Percentiles rank a stretch among this genome's conserved stretches.
Conservation (phyloP, 2,113 vertebrate genomes). For the Phrynocephalus versicolor region DNA sequence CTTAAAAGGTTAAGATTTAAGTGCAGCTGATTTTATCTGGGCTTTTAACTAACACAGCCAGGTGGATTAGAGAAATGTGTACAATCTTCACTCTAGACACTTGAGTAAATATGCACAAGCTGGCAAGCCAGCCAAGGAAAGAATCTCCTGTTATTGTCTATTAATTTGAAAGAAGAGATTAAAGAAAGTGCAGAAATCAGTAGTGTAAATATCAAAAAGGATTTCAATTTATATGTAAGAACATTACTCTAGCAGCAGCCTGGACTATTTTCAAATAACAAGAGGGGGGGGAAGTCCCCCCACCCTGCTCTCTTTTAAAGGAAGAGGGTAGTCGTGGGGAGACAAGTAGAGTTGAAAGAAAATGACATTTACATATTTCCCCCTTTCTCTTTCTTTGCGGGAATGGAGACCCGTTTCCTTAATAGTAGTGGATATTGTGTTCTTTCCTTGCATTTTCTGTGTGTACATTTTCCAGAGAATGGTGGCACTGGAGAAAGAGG, state of each 20-base stretch:
- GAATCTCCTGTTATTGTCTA: conserved; percentile 89
- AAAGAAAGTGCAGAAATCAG: conserved; percentile 86
- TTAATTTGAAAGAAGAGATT: conserved; percentile 95
- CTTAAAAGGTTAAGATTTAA: conserved; percentile 91
- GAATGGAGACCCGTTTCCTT: conserved; percentile 62
- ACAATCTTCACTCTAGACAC: conserved; percentile 87
- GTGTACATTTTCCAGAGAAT: conserved; percentile 2
- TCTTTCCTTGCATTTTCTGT: conserved; percentile 26
- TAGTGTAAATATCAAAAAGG: conserved; percentile 87
- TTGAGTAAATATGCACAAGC: conserved; percentile 88
- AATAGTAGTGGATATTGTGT: conserved; percentile 59
- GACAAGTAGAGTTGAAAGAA: neutral
- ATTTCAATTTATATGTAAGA: conserved; percentile 84
- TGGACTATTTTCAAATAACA: conserved; percentile 70
- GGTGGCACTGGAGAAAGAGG: neutral
- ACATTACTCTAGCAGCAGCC: conserved; percentile 73
- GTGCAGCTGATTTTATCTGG: conserved; percentile 86
- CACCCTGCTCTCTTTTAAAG: conserved; percentile 27
- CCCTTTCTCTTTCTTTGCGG: conserved; percentile 75
- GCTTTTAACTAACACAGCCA: conserved; percentile 87
- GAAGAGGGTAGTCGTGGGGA: no score
- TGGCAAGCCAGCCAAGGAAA: conserved; percentile 78
- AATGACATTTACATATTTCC: conserved; percentile 69
- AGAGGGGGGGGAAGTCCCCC: conserved; percentile 35
- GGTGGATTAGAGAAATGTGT: conserved; percentile 90